Evolutionary conservation across 2,888 invertebrate genomes (phyloP).

Genomic region (Hydriomena furcata): DNA sequence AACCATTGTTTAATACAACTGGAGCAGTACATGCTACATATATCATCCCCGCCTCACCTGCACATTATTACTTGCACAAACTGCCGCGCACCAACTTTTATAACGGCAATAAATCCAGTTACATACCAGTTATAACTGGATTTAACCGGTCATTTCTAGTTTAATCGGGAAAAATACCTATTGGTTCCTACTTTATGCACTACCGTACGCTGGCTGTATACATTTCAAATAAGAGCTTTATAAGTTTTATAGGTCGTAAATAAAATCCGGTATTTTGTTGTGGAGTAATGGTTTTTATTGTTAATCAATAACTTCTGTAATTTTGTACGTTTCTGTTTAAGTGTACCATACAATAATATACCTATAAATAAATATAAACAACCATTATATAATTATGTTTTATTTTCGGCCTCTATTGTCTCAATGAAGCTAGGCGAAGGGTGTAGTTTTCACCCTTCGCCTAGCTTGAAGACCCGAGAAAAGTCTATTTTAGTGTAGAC

Average conservation of each 20-base stretch:
- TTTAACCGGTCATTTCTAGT: conserved; percentile 60
- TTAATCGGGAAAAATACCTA: conserved; percentile 39
- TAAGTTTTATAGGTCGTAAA: conserved; percentile 63
- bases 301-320: conserved; percentile 5
- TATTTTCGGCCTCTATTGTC: no score
- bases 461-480: no score
- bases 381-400: no score
- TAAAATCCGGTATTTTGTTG: conserved; percentile 39
- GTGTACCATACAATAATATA: no score
- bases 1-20: background rate
- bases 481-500: no score
- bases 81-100: conserved; percentile 64
- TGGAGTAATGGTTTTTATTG: conserved; percentile 19
- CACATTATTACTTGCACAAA: conserved; percentile 60
- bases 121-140: conserved; percentile 46
- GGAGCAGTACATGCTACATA: conserved; percentile 8
- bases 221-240: conserved; percentile 58
- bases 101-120: conserved; percentile 52
- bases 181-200: conserved; percentile 38
- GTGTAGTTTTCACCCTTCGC: no score
- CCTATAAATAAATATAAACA: no score
- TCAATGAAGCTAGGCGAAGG: no score
- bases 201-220: conserved; percentile 49
- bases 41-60: conserved; percentile 41
- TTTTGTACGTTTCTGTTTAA: no score